Base-by-base conservation (phyloP, 2,113 vertebrate genomes). In the Cygnus buccinator region DNA sequence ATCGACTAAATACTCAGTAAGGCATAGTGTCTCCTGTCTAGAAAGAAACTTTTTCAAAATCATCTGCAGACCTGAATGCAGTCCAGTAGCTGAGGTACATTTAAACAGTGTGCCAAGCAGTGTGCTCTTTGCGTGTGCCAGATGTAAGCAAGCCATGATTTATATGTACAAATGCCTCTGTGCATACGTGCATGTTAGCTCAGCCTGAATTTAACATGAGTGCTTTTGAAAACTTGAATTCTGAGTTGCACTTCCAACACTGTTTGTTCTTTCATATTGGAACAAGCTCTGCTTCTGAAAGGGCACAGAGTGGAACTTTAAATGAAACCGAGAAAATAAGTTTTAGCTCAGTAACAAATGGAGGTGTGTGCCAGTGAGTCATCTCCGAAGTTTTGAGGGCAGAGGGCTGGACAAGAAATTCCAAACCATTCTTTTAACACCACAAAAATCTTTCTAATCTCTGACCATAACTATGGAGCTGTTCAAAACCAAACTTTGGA, bases 301-400 rank as follows among this genome's bases (percentile, higher is more conserved):
- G 87, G 91, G 26, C 76, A 87, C 57, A 48, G 89, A 48, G 39
- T 52, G 35, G 17, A 87, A 72, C 86, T 95, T 90, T 61, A 21
- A 71, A 73, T 44, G 90, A 61, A 73, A 37, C 48, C 5, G 22
- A 31, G 57, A 11, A 93, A 73, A 89, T 78, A 54, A 39, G 43
- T 72, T 95, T 78, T 35, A 72, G 54, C 62, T 70, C 35, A 29
- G 74, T 85, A 88, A 73, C 59, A 70, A 94, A 62, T 5, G 33
- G 81, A 95, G 81, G 93, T 91, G 87, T 87, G 77, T 33, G 26
- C 19, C 50, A 13, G 33, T 85, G 91, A 94, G 59, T 94, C 84
- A 90, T 93, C 58, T 79, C 84, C 54, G 35, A 6, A 65, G n/a
- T 35, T 95, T 77, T 67, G 78, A 77, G 90, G 87, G 84, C 66